Conservation (phyloP, 2,888 invertebrate genomes). For the Pachydiplax longipennis region DNA sequence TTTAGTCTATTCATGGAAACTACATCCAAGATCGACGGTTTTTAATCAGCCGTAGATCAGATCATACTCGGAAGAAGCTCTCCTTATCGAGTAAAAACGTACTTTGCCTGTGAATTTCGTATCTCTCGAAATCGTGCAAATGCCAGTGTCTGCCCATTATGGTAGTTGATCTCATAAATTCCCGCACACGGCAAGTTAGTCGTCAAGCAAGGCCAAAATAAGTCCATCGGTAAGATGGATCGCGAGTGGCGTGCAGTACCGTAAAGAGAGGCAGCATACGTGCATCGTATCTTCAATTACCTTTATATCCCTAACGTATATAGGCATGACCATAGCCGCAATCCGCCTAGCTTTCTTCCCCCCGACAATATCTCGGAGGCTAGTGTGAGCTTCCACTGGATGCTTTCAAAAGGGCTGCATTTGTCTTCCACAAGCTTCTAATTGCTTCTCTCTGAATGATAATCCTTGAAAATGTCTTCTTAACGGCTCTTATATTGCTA, state of each 20-base stretch:
- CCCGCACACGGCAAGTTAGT: constrained; percentile 12
- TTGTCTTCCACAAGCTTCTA: too few species aligned
- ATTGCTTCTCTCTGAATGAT: too few species aligned
- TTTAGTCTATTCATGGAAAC: not conserved
- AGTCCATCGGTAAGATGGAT: constrained; percentile 17
- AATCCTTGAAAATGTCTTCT: too few species aligned
- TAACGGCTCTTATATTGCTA: too few species aligned
- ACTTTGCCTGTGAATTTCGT: not conserved
- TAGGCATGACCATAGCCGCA: not conserved
- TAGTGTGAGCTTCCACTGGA: too few species aligned
- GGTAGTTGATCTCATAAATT: not conserved
- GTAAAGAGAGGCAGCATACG: not conserved
- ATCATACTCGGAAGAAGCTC: not conserved
- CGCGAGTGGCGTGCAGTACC: not conserved
- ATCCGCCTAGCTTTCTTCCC: not conserved
- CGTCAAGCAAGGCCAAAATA: constrained; percentile 20
- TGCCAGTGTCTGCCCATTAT: not conserved
- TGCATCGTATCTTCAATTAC: not conserved
- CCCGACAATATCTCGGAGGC: too few species aligned
- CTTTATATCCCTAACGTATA: constrained; percentile 11
- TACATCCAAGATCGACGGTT: not conserved
- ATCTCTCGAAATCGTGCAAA: not conserved
- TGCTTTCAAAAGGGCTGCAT: too few species aligned
- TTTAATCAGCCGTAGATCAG: not conserved
- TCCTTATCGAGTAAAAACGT: too few species aligned